Conservation (phyloP, 2,113 vertebrate genomes). For the Scortum barcoo region DNA sequence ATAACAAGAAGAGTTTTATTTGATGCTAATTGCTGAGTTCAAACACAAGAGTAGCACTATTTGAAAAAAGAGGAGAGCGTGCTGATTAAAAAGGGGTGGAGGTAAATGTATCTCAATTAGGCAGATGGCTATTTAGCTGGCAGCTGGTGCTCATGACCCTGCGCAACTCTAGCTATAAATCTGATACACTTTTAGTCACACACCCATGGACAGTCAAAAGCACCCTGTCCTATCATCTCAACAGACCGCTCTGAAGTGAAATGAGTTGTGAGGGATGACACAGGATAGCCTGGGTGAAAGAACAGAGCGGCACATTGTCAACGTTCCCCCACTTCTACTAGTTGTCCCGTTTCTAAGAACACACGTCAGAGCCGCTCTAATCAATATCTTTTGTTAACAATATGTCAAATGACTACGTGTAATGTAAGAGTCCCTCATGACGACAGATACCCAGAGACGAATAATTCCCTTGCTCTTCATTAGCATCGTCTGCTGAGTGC, state of each 20-base stretch:
- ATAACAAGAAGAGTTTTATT: not conserved
- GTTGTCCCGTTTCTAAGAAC: not conserved
- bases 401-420: not conserved
- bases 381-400: not conserved
- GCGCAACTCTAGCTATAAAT: not conserved
- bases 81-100: not conserved
- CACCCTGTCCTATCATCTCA: not conserved
- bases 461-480: not conserved
- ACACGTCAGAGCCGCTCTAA: not conserved
- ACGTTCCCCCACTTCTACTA: not conserved
- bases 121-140: slow-evolving; percentile 14
- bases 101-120: slow-evolving; percentile 24
- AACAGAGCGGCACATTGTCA: not conserved
- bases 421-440: not conserved
- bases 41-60: not conserved
- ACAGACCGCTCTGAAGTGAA: not conserved
- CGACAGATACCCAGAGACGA: not conserved
- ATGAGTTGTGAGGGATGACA: slow-evolving; percentile 8
- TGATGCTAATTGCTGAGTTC: not conserved
- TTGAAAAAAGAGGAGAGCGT: not conserved
- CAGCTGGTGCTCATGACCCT: slow-evolving; percentile 11
- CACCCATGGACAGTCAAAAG: not conserved
- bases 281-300: not conserved
- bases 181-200: not conserved
- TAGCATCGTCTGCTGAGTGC: not conserved